Percentiles rank a stretch among this genome's conserved stretches.
Evolutionary conservation across 2,888 invertebrate genomes (phyloP).

Genomic region (Eupithecia abbreviata): DNA sequence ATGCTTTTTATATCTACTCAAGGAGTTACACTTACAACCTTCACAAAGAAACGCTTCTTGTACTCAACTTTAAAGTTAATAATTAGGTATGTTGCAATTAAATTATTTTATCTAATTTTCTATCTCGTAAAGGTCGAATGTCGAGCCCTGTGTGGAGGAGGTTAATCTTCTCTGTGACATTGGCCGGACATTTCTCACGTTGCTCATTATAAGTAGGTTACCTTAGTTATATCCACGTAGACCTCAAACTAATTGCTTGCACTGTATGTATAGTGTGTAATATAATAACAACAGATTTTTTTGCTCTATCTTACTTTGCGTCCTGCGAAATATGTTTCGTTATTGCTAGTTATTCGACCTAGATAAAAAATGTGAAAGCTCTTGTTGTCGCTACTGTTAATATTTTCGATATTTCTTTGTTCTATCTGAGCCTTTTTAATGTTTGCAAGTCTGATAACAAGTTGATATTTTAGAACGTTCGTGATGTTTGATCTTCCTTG

Average conservation of each 20-base stretch:
- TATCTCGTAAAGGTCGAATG: slow-evolving; percentile 48
- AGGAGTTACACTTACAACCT: too few relatives aligned
- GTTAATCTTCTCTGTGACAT: slow-evolving; percentile 64
- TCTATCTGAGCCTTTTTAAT: slow-evolving; percentile 5
- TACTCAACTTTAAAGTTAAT: neutral
- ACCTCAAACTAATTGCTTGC: slow-evolving; percentile 41
- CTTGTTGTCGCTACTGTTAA: slow-evolving; percentile 15
- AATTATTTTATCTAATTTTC: slow-evolving; percentile 48
- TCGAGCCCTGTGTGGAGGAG: slow-evolving; percentile 54
- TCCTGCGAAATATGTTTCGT: slow-evolving; percentile 51
- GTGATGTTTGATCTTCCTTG: slow-evolving; percentile 21
- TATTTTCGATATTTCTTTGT: neutral
- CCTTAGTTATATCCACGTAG: slow-evolving; percentile 49
- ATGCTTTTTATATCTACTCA: slow-evolving; percentile 15
- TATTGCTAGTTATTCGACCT: slow-evolving; percentile 56
- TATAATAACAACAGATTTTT: slow-evolving; percentile 34
- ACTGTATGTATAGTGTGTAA: slow-evolving; percentile 6
- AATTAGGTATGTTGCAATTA: slow-evolving; percentile 35
- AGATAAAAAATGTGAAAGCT: slow-evolving; percentile 59
- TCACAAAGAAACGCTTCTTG: neutral
- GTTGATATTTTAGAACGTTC: neutral
- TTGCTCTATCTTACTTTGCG: slow-evolving; percentile 47
- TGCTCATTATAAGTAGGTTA: slow-evolving; percentile 61
- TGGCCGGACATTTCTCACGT: slow-evolving; percentile 57
- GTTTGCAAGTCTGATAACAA: slow-evolving; percentile 8